These are phyloP conservation scores for Sarcophaga peregrina DNA, from an alignment of 1,140 invertebrate species.

Conservation along the genomic window DNA sequence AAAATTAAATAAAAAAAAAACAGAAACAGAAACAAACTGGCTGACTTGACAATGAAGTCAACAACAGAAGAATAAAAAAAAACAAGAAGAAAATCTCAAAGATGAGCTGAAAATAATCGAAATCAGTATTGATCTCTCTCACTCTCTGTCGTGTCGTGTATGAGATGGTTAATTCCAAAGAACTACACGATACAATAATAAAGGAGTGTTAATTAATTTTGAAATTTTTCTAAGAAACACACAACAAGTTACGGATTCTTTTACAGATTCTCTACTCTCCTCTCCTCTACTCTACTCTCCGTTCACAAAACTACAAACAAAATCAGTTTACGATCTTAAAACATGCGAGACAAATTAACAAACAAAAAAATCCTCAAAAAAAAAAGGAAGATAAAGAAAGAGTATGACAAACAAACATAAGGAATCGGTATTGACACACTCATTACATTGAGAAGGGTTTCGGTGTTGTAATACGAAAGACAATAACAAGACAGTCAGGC, in stretches of 20 bases:
- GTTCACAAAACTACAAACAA: neutral
- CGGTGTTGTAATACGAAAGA: neutral
- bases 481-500: neutral
- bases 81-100: neutral
- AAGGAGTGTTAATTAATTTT: constrained; percentile 27
- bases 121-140: neutral
- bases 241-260: constrained; percentile 20
- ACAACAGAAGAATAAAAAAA: neutral
- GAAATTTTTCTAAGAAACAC: constrained; percentile 12
- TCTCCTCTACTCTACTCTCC: too few species aligned
- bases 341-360: constrained; percentile 20
- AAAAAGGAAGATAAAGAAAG: too few species aligned
- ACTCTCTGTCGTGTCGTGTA: neutral
- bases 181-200: constrained; percentile 25
- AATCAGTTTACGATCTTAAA: constrained; percentile 23
- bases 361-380: neutral
- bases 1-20: neutral
- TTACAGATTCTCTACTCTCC: neutral
- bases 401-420: neutral
- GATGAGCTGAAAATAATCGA: neutral
- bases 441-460: constrained; percentile 31
- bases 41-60: neutral
- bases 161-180: constrained; percentile 14
- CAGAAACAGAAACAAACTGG: neutral
- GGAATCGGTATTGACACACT: constrained; percentile 28